Percentiles rank a stretch among this genome's conserved stretches.
Conservation (phyloP, 2,888 invertebrate genomes). For the Masnerella sp. region DNA sequence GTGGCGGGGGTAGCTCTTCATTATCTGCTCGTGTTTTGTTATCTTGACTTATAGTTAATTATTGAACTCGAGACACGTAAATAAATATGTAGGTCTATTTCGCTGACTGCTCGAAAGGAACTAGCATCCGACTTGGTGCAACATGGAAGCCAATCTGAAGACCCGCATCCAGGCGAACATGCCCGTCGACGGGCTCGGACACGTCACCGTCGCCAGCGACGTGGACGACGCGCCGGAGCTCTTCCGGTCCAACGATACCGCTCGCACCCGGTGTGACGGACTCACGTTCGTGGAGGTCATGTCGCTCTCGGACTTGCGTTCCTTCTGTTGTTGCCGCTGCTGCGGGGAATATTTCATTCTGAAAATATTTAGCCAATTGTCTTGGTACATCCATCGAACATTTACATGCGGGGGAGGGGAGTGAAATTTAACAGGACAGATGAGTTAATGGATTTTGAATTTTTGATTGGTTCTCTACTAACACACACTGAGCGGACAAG, state of each 20-base stretch:
- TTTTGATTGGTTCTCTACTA: too few relatives aligned
- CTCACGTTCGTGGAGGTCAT: conserved; percentile 69
- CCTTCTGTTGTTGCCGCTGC: conserved; percentile 74
- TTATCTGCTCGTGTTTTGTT: conserved; percentile 44
- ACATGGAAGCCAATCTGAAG: conserved; percentile 74
- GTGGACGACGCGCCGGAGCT: conserved; percentile 63
- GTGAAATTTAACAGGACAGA: too few relatives aligned
- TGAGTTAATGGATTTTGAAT: too few relatives aligned
- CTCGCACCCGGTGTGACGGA: conserved; percentile 67
- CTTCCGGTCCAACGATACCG: conserved; percentile 63
- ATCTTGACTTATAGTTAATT: conserved; percentile 26
- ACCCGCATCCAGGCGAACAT: conserved; percentile 77
- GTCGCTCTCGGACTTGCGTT: conserved; percentile 75
- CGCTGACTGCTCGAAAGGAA: conserved; percentile 56
- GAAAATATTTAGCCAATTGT: conserved; percentile 33
- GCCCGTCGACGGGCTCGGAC: conserved; percentile 70
- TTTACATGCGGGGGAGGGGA: conserved; percentile 1
- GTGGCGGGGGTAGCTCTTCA: conserved; percentile 32
- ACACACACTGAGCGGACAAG: too few relatives aligned
- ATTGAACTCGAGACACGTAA: conserved; percentile 56
- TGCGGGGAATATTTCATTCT: conserved; percentile 76
- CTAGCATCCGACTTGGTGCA: conserved; percentile 74
- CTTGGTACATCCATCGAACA: background rate
- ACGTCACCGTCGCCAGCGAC: conserved; percentile 59
- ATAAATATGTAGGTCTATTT: conserved; percentile 50